Base-by-base conservation (phyloP, 2,113 vertebrate species). In the Solea senegalensis region DNA sequence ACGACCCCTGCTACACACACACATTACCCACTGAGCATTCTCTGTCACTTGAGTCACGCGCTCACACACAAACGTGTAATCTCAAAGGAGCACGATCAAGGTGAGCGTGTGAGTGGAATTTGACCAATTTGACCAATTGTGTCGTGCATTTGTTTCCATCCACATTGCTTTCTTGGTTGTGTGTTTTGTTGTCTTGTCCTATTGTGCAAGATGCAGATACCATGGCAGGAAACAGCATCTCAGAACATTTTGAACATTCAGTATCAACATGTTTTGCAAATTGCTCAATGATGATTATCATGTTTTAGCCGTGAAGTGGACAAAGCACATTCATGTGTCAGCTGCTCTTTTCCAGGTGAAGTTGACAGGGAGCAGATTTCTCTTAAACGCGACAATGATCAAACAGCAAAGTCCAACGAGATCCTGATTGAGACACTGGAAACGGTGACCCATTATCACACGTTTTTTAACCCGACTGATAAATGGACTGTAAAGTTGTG, bases 371-470 rank as follows among this genome's bases (percentile, higher is more conserved):
- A 66, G 56, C 63, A 45, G 61, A 50, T 63, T 72, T 74, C 55
- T 70, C 15, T 65, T 26, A 67, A 82, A 77, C 64, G 55, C 40
- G 57, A 60, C 40, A 52, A 72, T 51, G 59, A 56, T 55, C 13
- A 2, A 51, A 72, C 59, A 57, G 74, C 88, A 85, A 84, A 90
- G 88, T 88, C 85, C 88, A 86, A 65, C 44, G 51, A 43, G 45
- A n/a, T 5, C 41, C 70, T 66, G 58, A 83, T 72, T 71, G 65
- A 78, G 66, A 51, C 13, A 8, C 41, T n/a, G 49, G 51, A 48
- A 75, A 49, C 8, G 12, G 27, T 62, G 4, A 81, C 46, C 46
- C 5, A 34, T 80, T 88, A 84, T 87, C 80, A 6, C 54, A 7
- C 50, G 13, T 71, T 71, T 69, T 76, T 64, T 80, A 78, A 81